Base-by-base conservation (phyloP, 2,797 vertebrate species). In the Apogon hyalosoma region DNA sequence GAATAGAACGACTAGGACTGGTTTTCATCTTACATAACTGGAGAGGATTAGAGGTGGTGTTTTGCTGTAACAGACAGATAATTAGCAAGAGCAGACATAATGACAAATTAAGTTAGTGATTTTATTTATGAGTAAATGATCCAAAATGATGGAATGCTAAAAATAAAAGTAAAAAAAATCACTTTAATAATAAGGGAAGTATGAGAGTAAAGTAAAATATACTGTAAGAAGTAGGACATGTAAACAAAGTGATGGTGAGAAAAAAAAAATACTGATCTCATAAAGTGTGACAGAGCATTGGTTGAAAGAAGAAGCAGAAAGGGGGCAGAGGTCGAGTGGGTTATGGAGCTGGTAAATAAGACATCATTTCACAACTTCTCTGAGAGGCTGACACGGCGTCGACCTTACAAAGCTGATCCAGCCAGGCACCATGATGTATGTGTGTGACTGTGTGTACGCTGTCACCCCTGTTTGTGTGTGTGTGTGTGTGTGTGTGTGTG, bases 321-420 rank as follows among this genome's bases (percentile, higher is more conserved):
- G 9, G 7, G 33, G 18, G 47, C 31, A 58, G 45, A 19, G 48
- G 38, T 6, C 24, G 42, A 48, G 65, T 28, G 28, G 7, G 50
- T 75, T 47, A 64, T 80, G 73, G 80, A 77, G 61, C 60, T 11
- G 7, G 63, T 45, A 38, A 83, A 83, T 51, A 85, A 73, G 53
- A 63, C 52, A 77, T 80, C 19, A 51, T 74, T 84, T 85, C 63
- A 73, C 66, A 69, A 87, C 70, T 66, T 56, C 7, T 13, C 45
- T 38, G 54, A 75, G 78, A 73, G 73, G 69, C 68, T 88, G 84
- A 90, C 72, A 47, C 77, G 80, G 79, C 79, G 79, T 56, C 82
- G 85, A 86, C 69, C 64, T 83, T 75, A 80, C 65, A 69, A 64
- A 55, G 69, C 50, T 63, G 75, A 54, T 51, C 56, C 62, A 73